Evolutionary conservation across 2,888 invertebrate species (phyloP).

Genomic region (Andrena hattorfiana): DNA sequence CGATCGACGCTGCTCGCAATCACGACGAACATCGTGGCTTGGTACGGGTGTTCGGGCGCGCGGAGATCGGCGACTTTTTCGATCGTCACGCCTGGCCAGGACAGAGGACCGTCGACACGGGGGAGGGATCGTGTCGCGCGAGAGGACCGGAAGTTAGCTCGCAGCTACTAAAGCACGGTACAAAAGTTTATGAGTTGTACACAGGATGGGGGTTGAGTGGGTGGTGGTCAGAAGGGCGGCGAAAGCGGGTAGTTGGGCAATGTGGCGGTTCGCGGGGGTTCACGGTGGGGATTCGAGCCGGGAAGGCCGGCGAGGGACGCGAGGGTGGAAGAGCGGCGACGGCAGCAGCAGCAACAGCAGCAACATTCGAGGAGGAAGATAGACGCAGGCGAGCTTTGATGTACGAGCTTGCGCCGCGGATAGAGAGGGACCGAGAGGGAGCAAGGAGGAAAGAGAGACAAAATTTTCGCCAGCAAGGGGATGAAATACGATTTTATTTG

Average conservation of each 20-base stretch:
- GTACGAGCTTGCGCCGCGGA: slow-evolving; percentile 81
- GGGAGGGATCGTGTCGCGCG: slow-evolving; percentile 64
- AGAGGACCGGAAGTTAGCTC: slow-evolving; percentile 80
- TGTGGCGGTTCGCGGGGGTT: slow-evolving; percentile 63
- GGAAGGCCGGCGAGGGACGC: slow-evolving; percentile 49
- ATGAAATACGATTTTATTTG: slow-evolving; percentile 85
- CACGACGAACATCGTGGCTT: neutral
- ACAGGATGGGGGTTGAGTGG: slow-evolving; percentile 72
- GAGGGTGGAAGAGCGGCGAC: slow-evolving; percentile 55
- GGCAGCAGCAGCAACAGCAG: slow-evolving; percentile 66
- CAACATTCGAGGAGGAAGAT: slow-evolving; percentile 79
- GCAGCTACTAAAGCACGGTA: slow-evolving; percentile 81
- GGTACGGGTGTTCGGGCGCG: slow-evolving; percentile 13
- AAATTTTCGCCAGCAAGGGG: slow-evolving; percentile 82
- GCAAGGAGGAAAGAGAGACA: slow-evolving; percentile 76
- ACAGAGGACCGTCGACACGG: too few relatives aligned
- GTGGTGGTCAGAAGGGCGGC: slow-evolving; percentile 71
- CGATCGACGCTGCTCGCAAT: slow-evolving; percentile 11
- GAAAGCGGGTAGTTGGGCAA: slow-evolving; percentile 70
- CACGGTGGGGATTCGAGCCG: slow-evolving; percentile 51
- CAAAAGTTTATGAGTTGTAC: slow-evolving; percentile 82
- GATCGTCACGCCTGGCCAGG: neutral
- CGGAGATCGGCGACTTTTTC: slow-evolving; percentile 50
- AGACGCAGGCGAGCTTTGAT: slow-evolving; percentile 83
- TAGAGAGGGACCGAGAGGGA: slow-evolving; percentile 70